phyloP scores from a whole-genome alignment of 2,797 vertebrate species.

The Periparus ater region DNA sequence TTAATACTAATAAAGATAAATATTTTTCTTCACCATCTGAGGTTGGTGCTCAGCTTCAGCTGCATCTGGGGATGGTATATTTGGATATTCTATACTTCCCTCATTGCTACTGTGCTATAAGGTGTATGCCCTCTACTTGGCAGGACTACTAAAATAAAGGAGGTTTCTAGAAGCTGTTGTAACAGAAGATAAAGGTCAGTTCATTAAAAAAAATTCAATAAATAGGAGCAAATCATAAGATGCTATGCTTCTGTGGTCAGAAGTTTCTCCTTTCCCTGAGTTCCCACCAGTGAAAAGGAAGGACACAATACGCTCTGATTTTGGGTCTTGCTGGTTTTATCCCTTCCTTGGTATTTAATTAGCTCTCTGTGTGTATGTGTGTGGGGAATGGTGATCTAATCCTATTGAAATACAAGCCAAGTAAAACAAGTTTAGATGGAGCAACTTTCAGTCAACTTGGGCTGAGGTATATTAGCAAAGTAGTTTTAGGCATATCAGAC shows the following conservation, averaged over 20 bases:
- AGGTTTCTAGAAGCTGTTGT: background rate
- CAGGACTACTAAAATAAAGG: background rate
- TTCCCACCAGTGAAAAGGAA: background rate
- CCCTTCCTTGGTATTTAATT: constrained; percentile 39
- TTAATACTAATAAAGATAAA: background rate
- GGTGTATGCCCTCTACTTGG: background rate
- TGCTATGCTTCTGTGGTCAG: background rate
- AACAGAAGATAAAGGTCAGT: background rate
- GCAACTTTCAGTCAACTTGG: background rate
- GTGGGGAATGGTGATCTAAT: constrained; percentile 39
- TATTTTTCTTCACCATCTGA: background rate
- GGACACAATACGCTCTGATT: background rate
- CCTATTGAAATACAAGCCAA: constrained; percentile 49
- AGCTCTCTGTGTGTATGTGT: background rate
- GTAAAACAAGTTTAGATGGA: constrained; percentile 4
- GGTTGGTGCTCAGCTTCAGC: background rate
- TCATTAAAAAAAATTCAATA: background rate
- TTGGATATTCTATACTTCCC: background rate
- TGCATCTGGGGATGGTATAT: background rate
- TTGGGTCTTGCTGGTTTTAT: constrained; percentile 22
- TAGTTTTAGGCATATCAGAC: background rate
- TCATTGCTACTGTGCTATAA: background rate
- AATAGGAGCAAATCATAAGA: background rate
- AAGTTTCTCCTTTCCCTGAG: background rate
- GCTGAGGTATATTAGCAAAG: background rate